phyloP scores from a whole-genome alignment of 2,113 vertebrate genomes.

The Muscicapa adusta region DNA sequence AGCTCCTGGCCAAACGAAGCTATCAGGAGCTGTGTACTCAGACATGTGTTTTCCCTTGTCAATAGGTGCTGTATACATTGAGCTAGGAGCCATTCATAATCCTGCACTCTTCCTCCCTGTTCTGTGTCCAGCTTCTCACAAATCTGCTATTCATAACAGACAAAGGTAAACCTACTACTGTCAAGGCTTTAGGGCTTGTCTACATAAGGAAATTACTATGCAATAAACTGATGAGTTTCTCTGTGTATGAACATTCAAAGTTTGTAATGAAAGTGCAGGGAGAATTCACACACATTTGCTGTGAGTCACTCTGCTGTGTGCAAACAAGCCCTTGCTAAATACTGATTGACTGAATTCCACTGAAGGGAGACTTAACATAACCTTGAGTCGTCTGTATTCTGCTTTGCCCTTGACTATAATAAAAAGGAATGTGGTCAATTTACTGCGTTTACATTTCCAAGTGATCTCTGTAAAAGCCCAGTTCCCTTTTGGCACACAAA shows the following conservation, averaged over 20 bases:
- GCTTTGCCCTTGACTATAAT: background rate
- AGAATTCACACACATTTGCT: background rate
- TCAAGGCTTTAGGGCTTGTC: slow-evolving; percentile 23
- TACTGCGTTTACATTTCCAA: background rate
- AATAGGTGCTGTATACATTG: background rate
- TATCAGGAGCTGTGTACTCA: background rate
- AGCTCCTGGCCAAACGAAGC: slow-evolving; percentile 18
- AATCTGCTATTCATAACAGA: background rate
- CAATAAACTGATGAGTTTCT: background rate
- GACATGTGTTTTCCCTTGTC: slow-evolving; percentile 9
- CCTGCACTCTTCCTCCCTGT: background rate
- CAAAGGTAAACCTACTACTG: background rate
- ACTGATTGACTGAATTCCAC: background rate
- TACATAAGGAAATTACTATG: background rate
- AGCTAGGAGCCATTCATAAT: slow-evolving; percentile 35
- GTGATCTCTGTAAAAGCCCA: background rate
- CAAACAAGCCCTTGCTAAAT: slow-evolving; percentile 23
- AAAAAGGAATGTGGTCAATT: slow-evolving; percentile 6
- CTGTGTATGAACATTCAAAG: background rate
- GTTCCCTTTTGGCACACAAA: background rate
- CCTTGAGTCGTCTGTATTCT: background rate
- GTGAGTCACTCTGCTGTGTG: slow-evolving; percentile 14
- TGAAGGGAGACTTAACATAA: background rate
- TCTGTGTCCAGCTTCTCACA: background rate
- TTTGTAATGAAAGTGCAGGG: background rate